phyloP scores from a whole-genome alignment of 2,113 vertebrate genomes.

The Scortum barcoo region DNA sequence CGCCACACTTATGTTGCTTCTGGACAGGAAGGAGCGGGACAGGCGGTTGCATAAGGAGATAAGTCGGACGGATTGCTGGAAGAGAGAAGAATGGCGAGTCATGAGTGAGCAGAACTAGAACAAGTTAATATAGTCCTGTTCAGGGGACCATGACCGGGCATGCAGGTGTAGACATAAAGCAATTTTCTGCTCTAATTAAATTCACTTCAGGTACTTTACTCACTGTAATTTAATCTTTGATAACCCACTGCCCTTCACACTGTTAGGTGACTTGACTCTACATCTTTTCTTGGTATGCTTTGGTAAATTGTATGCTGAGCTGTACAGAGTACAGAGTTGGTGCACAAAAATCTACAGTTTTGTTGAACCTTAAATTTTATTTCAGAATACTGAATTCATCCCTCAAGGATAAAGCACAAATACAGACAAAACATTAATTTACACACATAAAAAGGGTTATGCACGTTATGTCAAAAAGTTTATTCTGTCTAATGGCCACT shows the following conservation, averaged over 20 bases:
- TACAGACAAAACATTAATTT: not conserved
- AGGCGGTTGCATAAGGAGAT: slow-evolving; percentile 99
- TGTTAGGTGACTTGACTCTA: not conserved
- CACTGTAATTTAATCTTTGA: not conserved
- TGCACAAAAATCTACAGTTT: not conserved
- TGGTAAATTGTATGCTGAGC: not conserved
- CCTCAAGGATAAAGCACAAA: not conserved
- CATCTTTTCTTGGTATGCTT: no score
- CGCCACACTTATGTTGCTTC: slow-evolving; percentile 97
- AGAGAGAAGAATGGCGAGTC: not conserved
- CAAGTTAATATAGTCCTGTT: slow-evolving; percentile 10
- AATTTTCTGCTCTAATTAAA: slow-evolving; percentile 49
- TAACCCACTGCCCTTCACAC: not conserved
- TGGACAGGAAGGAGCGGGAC: slow-evolving; percentile 97
- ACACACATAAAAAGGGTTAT: not conserved
- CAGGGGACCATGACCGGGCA: not conserved
- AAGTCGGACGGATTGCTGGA: slow-evolving; percentile 97
- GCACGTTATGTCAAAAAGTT: not conserved
- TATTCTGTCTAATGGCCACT: not conserved
- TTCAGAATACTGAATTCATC: not conserved
- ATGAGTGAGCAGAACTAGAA: not conserved
- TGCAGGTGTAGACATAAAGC: not conserved
- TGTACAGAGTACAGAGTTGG: not conserved
- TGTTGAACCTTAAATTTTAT: not conserved
- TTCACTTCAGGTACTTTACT: not conserved